These are phyloP conservation scores for Ailuropoda melanoleuca DNA, from an alignment of 2,113 vertebrate genomes.

Conservation along the genomic window DNA sequence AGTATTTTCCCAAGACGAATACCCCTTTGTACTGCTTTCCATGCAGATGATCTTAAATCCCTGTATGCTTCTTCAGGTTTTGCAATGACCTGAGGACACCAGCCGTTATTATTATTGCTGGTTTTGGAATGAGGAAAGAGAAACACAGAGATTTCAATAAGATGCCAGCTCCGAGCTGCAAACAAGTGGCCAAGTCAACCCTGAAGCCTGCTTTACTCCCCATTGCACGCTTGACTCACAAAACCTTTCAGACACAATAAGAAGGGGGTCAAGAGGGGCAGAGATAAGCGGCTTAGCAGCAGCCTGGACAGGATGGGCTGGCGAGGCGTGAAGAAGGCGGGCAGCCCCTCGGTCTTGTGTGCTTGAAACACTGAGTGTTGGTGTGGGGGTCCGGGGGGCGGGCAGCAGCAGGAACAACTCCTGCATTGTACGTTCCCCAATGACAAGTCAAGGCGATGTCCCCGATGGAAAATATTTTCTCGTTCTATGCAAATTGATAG, in stretches of 20 bases:
- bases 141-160: neutral
- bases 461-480: neutral
- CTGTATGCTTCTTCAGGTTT: neutral
- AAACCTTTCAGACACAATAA: neutral
- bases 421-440: too few species aligned
- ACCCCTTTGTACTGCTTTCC: neutral
- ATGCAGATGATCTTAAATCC: neutral
- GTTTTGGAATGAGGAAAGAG: neutral
- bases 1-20: neutral
- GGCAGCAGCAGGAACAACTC: too few species aligned
- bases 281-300: neutral
- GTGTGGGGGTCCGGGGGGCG: too few species aligned
- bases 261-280: neutral
- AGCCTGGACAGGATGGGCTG: accelerated
- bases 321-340: neutral
- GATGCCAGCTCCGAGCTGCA: neutral
- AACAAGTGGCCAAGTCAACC: neutral
- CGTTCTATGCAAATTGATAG: neutral
- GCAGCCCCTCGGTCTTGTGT: too few species aligned
- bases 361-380: neutral
- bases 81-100: neutral
- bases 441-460: neutral
- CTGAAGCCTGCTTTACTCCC: neutral
- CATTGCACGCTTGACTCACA: neutral
- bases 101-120: neutral